Percentiles rank a stretch among this genome's conserved stretches.
Evolutionary conservation across 2,888 invertebrate genomes (phyloP).

Genomic region (Notodonta ziczac): DNA sequence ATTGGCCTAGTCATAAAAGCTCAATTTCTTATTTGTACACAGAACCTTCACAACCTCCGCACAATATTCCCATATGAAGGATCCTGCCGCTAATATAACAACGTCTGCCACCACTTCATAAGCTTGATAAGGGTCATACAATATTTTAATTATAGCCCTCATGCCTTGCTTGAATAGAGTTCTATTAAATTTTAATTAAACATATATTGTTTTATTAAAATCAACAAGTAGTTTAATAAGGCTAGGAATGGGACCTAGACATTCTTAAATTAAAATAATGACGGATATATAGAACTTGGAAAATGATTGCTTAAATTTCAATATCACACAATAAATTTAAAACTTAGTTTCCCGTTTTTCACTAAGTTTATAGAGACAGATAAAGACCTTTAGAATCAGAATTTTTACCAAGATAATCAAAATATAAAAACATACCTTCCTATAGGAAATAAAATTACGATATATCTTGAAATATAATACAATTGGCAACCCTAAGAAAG

Average conservation of each 20-base stretch:
- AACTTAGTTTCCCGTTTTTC: too few species aligned
- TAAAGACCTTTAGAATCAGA: too few species aligned
- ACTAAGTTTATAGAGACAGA: too few species aligned
- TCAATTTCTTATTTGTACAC: neutral
- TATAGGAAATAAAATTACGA: too few species aligned
- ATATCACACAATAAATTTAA: too few species aligned
- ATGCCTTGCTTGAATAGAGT: neutral
- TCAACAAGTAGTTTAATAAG: neutral
- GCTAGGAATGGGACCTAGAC: too few species aligned
- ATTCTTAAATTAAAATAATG: too few species aligned
- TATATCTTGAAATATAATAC: neutral
- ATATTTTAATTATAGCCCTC: conserved; percentile 46
- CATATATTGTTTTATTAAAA: neutral
- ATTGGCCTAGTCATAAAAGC: conserved; percentile 1
- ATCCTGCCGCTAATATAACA: conserved; percentile 8
- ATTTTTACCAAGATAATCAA: too few species aligned
- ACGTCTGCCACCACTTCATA: conserved; percentile 21
- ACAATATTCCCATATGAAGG: conserved; percentile 3
- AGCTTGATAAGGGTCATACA: conserved; percentile 37
- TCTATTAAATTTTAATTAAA: neutral
- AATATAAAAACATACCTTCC: too few species aligned
- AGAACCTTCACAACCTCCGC: neutral
- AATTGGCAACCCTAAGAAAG: conserved; percentile 4
- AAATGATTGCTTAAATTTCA: too few species aligned
- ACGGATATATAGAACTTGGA: too few species aligned